Evolutionary conservation across 2,888 invertebrate species (phyloP).

Genomic region (Cantharis rustica): DNA sequence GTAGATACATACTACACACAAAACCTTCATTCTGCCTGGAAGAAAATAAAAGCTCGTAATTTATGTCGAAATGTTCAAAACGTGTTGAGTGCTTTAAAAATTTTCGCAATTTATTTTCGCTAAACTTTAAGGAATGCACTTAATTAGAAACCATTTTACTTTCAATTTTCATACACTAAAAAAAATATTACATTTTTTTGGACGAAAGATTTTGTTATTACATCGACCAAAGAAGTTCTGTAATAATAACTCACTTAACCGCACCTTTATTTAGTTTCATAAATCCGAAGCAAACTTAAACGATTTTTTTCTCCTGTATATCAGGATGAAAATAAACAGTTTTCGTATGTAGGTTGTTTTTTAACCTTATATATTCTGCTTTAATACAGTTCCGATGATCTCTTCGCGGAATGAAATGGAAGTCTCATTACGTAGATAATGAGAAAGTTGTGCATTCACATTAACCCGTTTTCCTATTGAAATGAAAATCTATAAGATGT

Average conservation of each 20-base stretch:
- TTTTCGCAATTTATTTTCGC: conserved; percentile 7
- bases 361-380: neutral
- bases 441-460: neutral
- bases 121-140: neutral
- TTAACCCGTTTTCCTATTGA: neutral
- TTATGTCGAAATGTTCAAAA: conserved; percentile 21
- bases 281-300: neutral
- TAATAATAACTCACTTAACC: neutral
- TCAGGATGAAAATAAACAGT: neutral
- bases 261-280: neutral
- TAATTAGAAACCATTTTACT: neutral
- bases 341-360: neutral
- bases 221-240: neutral
- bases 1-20: neutral
- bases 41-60: conserved; percentile 22
- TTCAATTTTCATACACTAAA: neutral
- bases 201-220: neutral
- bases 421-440: neutral
- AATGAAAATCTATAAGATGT: neutral
- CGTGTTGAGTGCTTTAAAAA: conserved; percentile 13
- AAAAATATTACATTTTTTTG: neutral
- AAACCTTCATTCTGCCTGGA: conserved; percentile 4
- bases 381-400: neutral
- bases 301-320: neutral
- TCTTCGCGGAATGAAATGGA: neutral